A percentile compares a stretch with the other conserved stretches of the same genome.
Conservation (phyloP, 1,140 invertebrate species). For the Pogonomyrmex barbatus region DNA sequence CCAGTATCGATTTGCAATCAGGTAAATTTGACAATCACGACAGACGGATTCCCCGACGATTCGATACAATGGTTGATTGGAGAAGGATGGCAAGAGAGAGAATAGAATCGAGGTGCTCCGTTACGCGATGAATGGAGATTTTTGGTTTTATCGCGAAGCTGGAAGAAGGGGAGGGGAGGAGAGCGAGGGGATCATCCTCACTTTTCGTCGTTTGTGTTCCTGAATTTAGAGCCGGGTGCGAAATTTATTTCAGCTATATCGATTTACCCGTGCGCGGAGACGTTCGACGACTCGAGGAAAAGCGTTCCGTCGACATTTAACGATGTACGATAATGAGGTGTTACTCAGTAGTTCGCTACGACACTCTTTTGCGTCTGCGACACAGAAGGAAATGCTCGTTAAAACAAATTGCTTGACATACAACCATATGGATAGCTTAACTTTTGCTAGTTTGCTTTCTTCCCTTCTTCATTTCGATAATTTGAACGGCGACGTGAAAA, state of each 20-base stretch:
- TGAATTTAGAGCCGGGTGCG: neutral
- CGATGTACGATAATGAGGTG: conserved; percentile 34
- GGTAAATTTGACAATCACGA: conserved; percentile 83
- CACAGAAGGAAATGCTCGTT: neutral
- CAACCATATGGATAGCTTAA: neutral
- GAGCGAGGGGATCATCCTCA: neutral
- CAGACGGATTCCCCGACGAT: conserved; percentile 78
- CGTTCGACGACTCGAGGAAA: conserved; percentile 23
- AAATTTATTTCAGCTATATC: conserved; percentile 61
- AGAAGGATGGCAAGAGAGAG: neutral
- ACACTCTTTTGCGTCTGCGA: neutral
- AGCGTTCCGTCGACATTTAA: conserved; percentile 29
- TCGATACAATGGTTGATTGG: conserved; percentile 59
- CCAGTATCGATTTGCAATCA: conserved; percentile 84
- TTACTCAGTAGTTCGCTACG: neutral
- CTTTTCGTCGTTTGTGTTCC: neutral
- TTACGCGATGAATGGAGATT: conserved; percentile 67
- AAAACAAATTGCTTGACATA: neutral
- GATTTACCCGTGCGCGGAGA: conserved; percentile 19
- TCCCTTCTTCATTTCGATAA: conserved; percentile 11
- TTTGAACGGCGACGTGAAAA: neutral
- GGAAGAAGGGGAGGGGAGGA: too few species aligned
- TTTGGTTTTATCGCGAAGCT: conserved; percentile 71
- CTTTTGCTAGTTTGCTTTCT: neutral
- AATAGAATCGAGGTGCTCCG: conserved; percentile 9